A percentile compares a stretch with the other conserved stretches of the same genome.
Evolutionary conservation across 2,113 vertebrate species (phyloP).

Genomic region (Oncorhynchus gorbuscha): DNA sequence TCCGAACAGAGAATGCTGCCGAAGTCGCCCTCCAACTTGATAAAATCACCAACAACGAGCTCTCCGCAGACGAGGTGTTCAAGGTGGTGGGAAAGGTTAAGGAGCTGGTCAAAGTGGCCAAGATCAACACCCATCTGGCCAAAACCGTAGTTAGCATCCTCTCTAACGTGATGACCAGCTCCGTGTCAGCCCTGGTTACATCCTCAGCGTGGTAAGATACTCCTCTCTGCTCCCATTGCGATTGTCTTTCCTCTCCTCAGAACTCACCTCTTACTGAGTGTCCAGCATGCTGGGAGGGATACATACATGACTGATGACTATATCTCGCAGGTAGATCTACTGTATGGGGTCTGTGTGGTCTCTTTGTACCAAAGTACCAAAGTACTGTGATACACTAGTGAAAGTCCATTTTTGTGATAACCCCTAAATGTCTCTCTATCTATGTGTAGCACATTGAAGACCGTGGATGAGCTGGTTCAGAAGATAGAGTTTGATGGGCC

Average conservation of each 20-base stretch:
- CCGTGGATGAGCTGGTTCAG: conserved; percentile 86
- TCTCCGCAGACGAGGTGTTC: conserved; percentile 84
- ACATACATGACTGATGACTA: no score
- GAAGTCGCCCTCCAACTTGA: conserved; percentile 85
- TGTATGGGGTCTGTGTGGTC: no score
- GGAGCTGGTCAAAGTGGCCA: conserved; percentile 84
- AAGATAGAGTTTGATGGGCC: conserved; percentile 85
- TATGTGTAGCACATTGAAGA: conserved; percentile 82
- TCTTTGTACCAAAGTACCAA: no score
- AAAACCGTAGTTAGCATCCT: conserved; percentile 87
- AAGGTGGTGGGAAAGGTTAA: conserved; percentile 85
- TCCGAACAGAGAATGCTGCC: conserved; percentile 78
- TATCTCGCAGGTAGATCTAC: no score
- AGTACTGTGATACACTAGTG: no score
- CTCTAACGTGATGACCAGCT: conserved; percentile 91
- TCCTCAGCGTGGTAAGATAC: conserved; percentile 83
- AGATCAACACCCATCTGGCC: conserved; percentile 84
- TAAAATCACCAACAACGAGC: conserved; percentile 78
- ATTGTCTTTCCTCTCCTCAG: not conserved
- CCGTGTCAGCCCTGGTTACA: conserved; percentile 73
- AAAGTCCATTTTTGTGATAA: not conserved
- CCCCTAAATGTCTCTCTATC: not conserved
- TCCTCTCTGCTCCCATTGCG: not conserved
- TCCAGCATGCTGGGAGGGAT: no score
- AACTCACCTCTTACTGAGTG: not conserved